Conservation (phyloP, 37 sponge, comb jelly and placozoan species). For the Crambe crambe region DNA sequence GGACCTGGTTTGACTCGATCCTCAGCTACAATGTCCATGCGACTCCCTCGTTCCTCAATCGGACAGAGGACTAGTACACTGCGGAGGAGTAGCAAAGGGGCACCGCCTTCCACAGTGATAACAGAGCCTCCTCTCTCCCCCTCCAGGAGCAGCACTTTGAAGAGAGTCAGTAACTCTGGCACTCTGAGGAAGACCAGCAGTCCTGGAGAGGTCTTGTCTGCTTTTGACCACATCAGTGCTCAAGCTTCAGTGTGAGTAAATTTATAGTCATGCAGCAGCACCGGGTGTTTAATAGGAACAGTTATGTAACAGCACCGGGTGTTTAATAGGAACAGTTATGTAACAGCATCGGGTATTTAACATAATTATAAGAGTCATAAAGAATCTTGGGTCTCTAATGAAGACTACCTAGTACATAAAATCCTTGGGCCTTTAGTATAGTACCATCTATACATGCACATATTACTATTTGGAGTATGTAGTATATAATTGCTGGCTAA, state of each 20-base stretch:
- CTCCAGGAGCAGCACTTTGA: conserved; percentile 1
- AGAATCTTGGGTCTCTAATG: too few species aligned
- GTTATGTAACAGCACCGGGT: too few species aligned
- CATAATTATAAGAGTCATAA: too few species aligned
- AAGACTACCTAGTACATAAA: too few species aligned
- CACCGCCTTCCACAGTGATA: background rate
- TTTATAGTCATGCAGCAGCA: too few species aligned
- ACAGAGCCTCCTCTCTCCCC: background rate
- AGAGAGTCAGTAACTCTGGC: background rate
- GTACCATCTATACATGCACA: too few species aligned
- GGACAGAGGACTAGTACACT: background rate
- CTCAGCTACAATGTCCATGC: background rate
- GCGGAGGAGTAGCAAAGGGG: background rate
- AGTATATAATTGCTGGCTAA: too few species aligned
- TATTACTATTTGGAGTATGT: too few species aligned
- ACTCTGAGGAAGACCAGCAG: conserved; percentile 33
- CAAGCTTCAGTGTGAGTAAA: conserved; percentile 16
- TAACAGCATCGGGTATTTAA: too few species aligned
- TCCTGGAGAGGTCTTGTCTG: conserved; percentile 21
- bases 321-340: too few species aligned
- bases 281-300: too few species aligned
- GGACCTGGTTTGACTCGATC: background rate
- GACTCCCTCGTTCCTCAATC: background rate
- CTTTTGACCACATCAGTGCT: conserved; percentile 53
- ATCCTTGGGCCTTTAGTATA: too few species aligned